Evolutionary conservation across 2,113 vertebrate genomes (phyloP).

Genomic region (Hymenochirus boettgeri): DNA sequence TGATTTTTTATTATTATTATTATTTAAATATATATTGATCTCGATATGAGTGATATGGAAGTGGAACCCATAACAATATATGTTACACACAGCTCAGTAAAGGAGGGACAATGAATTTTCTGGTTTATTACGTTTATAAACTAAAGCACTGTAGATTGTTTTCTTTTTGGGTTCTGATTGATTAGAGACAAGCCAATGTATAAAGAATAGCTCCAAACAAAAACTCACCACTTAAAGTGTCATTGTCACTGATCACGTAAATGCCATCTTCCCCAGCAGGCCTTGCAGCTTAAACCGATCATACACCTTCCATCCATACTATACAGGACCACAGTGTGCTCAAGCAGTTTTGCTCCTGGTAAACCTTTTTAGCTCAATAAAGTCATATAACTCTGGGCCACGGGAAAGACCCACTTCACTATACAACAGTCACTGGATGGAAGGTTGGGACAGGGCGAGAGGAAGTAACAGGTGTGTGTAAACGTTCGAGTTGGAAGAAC

Average conservation of each 20-base stretch:
- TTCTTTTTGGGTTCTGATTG: too few relatives aligned
- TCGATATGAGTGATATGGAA: too few relatives aligned
- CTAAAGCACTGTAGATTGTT: too few relatives aligned
- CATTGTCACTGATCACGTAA: slow-evolving; percentile 51
- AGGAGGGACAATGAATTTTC: too few relatives aligned
- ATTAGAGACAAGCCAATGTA: too few relatives aligned
- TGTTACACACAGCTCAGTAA: too few relatives aligned
- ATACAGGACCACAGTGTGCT: slow-evolving; percentile 61
- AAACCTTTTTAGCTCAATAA: slow-evolving; percentile 66
- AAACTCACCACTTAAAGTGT: slow-evolving; percentile 2
- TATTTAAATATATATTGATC: too few relatives aligned
- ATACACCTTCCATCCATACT: slow-evolving; percentile 44
- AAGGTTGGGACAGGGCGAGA: slow-evolving; percentile 13
- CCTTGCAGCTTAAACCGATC: slow-evolving; percentile 58
- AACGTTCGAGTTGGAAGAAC: too few relatives aligned
- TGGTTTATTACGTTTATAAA: too few relatives aligned
- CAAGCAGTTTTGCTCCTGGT: slow-evolving; percentile 52
- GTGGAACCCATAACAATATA: too few relatives aligned
- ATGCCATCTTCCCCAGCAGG: slow-evolving; percentile 50
- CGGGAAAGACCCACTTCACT: slow-evolving; percentile 58
- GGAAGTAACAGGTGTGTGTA: slow-evolving; percentile 47
- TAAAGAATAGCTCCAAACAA: too few relatives aligned
- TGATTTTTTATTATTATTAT: too few relatives aligned
- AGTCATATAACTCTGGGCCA: slow-evolving; percentile 46
- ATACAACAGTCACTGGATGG: slow-evolving; percentile 36